Evolutionary conservation across 2,888 invertebrate genomes (phyloP).

Genomic region (Agrochola lota): DNA sequence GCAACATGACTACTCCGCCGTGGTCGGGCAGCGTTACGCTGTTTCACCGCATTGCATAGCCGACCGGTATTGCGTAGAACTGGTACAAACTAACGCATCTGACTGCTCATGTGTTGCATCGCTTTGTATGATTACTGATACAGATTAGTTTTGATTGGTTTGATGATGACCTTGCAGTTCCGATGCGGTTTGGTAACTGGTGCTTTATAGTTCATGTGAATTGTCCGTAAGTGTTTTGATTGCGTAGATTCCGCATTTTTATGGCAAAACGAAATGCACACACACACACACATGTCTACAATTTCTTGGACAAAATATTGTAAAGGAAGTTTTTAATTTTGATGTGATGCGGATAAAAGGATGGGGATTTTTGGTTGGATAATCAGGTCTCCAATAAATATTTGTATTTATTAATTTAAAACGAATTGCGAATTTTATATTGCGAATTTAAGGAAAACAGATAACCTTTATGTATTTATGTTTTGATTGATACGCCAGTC

Average conservation of each 20-base stretch:
- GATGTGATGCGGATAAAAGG: not conserved
- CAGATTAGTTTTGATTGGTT: conserved; percentile 36
- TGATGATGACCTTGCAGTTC: not conserved
- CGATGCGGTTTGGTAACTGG: not conserved
- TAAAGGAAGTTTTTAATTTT: not conserved
- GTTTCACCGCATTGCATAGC: conserved; percentile 59
- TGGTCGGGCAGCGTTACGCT: conserved; percentile 46
- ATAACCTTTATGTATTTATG: not conserved
- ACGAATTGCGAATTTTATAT: not conserved
- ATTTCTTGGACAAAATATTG: not conserved
- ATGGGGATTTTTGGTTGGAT: no score
- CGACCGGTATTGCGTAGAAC: conserved; percentile 42
- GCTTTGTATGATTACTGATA: conserved; percentile 15
- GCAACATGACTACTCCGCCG: not conserved
- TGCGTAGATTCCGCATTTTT: not conserved
- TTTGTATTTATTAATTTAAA: no score
- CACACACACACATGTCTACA: no score
- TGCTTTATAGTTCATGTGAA: not conserved
- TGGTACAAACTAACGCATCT: conserved; percentile 22
- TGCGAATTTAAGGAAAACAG: not conserved
- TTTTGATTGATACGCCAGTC: conserved; percentile 9
- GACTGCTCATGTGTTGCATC: conserved; percentile 38
- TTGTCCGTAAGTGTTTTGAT: no score
- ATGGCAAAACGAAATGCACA: not conserved
- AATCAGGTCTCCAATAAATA: no score